A percentile compares a stretch with the other conserved stretches of the same genome.
Evolutionary conservation across 53 echinoderm and acorn worm genomes (phyloP).

Genomic region (Echinometra lucunter): DNA sequence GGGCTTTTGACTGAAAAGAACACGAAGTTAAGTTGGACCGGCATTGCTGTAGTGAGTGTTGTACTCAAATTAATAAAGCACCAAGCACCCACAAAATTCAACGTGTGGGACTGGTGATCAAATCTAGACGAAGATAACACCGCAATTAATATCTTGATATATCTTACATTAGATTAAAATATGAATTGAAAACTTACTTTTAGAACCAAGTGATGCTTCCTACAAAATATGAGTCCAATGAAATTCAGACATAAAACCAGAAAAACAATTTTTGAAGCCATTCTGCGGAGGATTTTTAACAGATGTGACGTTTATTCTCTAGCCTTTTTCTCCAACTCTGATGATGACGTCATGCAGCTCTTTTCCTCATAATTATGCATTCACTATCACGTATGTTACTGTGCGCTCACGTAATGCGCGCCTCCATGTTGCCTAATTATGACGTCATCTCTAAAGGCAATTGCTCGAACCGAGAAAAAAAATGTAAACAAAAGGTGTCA

Average conservation of each 20-base stretch:
- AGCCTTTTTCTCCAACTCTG: neutral
- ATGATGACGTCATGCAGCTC: constrained; percentile 9
- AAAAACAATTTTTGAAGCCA: neutral
- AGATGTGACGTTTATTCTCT: neutral
- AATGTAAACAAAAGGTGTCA: too few relatives aligned
- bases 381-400: too few relatives aligned
- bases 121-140: neutral
- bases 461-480: too few relatives aligned
- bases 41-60: too few relatives aligned
- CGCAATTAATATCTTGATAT: neutral
- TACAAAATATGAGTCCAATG: neutral
- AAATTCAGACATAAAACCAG: neutral
- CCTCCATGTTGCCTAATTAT: too few relatives aligned
- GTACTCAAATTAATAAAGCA: too few relatives aligned
- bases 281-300: neutral
- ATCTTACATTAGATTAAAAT: neutral
- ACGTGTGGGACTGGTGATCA: neutral
- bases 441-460: too few relatives aligned
- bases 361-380: too few relatives aligned
- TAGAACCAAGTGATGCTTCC: neutral
- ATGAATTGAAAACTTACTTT: neutral
- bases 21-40: too few relatives aligned
- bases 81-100: neutral
- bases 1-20: too few relatives aligned
- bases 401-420: too few relatives aligned